phyloP scores from a whole-genome alignment of 2,888 invertebrate species.

The Spisula solida region DNA sequence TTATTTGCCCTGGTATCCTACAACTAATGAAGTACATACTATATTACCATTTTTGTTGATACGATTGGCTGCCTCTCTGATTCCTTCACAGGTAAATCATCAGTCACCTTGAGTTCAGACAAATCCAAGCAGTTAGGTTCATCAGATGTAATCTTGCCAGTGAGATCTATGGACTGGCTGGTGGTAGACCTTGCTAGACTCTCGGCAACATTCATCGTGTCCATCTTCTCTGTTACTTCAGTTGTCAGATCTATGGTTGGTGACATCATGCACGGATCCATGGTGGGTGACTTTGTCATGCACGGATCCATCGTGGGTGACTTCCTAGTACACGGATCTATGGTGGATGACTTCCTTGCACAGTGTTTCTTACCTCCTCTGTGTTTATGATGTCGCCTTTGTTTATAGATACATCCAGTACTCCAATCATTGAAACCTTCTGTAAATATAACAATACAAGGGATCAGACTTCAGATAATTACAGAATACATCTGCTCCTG shows the following conservation, averaged over 20 bases:
- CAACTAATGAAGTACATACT: not conserved
- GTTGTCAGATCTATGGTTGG: not conserved
- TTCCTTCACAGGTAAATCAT: slow-evolving; percentile 56
- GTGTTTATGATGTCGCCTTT: not conserved
- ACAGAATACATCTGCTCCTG: too few relatives aligned
- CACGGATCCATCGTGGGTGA: too few relatives aligned
- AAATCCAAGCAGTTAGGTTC: slow-evolving; percentile 8
- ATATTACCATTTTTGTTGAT: slow-evolving; percentile 35
- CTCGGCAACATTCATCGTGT: not conserved
- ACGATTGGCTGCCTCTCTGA: slow-evolving; percentile 21
- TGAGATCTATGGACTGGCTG: not conserved
- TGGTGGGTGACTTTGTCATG: not conserved
- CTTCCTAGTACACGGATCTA: not conserved
- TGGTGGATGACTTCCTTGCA: not conserved
- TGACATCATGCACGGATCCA: not conserved
- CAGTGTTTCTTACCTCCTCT: not conserved
- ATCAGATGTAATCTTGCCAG: slow-evolving; percentile 35
- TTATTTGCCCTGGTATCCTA: not conserved
- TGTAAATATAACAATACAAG: not conserved
- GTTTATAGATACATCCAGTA: slow-evolving; percentile 1
- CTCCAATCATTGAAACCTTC: not conserved
- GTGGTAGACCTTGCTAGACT: not conserved
- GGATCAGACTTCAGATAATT: too few relatives aligned
- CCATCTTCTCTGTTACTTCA: not conserved
- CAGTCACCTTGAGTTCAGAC: slow-evolving; percentile 59